Base-by-base conservation (phyloP, 2,888 invertebrate genomes). In the Phortica magna region DNA sequence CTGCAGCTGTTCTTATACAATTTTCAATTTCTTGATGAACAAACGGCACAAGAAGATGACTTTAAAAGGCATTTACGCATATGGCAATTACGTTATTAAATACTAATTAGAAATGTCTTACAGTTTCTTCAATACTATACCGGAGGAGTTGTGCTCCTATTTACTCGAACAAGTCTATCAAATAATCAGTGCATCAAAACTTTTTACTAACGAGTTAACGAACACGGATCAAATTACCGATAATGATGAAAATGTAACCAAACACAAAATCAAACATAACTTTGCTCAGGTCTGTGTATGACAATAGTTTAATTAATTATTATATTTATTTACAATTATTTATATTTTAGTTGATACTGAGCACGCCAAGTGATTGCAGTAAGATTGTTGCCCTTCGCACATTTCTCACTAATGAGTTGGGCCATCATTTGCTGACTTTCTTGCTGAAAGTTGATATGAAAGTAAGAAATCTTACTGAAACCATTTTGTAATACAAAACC, bases 311-410 rank as follows among this genome's bases (percentile, higher is more conserved):
- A 31, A 12, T 22, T 41, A 22, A 31, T 59, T 6, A 22, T 14
- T 39, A 61, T 4, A 0, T 31, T 39, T 53, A 31, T 59, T 7
- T n/a, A 67, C 39, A 57, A 67, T 31, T 12, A 6, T 71, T 31
- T 2, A 31, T 19, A 9, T 78, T 83, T 2, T 75, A 92, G 92
- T 83, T 91, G n/a, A 90, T 89, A 77, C 81, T 92, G 39, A 86
- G 84, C 76, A 84, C 89, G 4, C 90, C 91, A 57, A 91, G 89
- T 76, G 92, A 92, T 79, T 91, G 90, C 76, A 90, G 87, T 65
- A 91, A 91, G 82, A 91, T 92, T 74, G 81, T 91, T 42, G 91
- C 91, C 0, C 77, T 92, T 65, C 88, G 92, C 5, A 90, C 89
- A 41, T 92, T 91, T 79, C 83, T 92, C 14, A 91, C 91, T 7